phyloP scores from a whole-genome alignment of 1,140 invertebrate genomes.

The Ooceraea biroi region DNA sequence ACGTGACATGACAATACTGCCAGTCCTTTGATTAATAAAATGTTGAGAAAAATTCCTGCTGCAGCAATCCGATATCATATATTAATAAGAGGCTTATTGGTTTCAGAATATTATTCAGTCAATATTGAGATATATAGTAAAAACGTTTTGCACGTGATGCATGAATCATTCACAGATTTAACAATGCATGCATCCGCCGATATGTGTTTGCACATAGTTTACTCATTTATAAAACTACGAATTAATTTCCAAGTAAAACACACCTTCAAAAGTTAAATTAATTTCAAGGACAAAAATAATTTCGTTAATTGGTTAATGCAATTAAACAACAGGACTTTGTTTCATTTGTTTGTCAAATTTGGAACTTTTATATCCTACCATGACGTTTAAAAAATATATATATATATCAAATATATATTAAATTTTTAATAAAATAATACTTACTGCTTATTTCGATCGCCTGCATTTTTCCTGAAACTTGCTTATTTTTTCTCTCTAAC shows the following conservation, averaged over 20 bases:
- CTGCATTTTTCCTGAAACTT: neutral
- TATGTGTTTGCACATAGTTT: neutral
- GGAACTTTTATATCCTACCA: too few species aligned
- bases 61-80: conserved; percentile 21
- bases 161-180: neutral
- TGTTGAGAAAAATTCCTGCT: conserved; percentile 28
- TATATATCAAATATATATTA: too few species aligned
- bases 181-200: neutral
- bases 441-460: conserved; percentile 31
- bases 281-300: too few species aligned
- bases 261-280: too few species aligned
- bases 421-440: too few species aligned
- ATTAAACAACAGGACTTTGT: too few species aligned
- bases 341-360: too few species aligned
- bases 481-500: conserved; percentile 35
- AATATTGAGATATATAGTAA: neutral
- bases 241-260: too few species aligned
- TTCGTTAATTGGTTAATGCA: too few species aligned
- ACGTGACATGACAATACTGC: conserved; percentile 78
- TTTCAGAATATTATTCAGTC: neutral
- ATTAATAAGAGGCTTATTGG: neutral
- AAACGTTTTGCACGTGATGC: neutral
- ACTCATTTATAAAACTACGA: too few species aligned
- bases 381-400: too few species aligned
- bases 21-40: conserved; percentile 72